Percentiles rank a stretch among this genome's conserved stretches.
phyloP scores from a whole-genome alignment of 2,113 vertebrate genomes.

The Rynchops niger region DNA sequence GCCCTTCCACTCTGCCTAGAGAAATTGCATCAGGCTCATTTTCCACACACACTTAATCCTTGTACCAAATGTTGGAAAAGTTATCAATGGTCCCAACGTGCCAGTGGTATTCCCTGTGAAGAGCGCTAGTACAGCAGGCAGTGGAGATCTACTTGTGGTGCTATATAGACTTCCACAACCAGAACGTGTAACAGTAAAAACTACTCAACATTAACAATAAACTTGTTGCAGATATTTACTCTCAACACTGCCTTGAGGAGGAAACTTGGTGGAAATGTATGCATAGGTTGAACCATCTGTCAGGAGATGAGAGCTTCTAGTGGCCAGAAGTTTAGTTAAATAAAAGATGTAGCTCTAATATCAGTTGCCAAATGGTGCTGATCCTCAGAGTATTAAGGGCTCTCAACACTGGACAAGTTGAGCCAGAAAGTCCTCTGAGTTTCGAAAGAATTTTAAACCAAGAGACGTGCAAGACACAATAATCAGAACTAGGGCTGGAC shows the following conservation, averaged over 20 bases:
- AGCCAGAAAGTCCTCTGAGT: background rate
- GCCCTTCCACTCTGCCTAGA: background rate
- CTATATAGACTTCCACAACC: background rate
- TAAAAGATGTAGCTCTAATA: background rate
- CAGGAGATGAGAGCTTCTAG: background rate
- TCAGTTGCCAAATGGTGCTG: background rate
- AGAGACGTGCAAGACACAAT: background rate
- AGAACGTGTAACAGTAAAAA: background rate
- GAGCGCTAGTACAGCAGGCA: too few species aligned
- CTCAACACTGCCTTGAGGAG: background rate
- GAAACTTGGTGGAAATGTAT: background rate
- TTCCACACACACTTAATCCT: background rate
- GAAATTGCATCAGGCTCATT: background rate
- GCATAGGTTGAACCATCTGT: background rate
- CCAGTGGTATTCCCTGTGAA: background rate
- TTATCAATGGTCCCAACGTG: background rate
- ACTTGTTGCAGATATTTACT: background rate
- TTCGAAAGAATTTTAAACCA: background rate
- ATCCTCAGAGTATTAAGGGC: background rate
- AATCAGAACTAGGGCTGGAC: background rate
- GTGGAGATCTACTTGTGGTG: background rate
- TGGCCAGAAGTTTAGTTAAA: background rate
- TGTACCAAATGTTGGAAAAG: background rate
- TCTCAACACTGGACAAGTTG: background rate
- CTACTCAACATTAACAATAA: accelerated